Conservation (phyloP, 2,888 invertebrate genomes). For the Drosophila anomalata region DNA sequence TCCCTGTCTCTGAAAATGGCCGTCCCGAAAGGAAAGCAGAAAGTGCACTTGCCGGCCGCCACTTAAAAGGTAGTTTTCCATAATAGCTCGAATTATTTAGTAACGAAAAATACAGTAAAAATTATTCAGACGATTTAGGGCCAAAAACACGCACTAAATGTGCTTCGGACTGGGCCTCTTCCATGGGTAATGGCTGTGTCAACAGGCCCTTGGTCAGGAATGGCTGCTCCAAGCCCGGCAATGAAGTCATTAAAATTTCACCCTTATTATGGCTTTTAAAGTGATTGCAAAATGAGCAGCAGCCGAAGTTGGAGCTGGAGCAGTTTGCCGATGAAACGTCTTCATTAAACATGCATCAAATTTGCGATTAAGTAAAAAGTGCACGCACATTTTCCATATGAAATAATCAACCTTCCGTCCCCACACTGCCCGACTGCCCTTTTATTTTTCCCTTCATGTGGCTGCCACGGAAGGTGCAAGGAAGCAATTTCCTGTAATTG, state of each 20-base stretch:
- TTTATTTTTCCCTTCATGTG: neutral
- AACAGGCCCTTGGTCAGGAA: slow-evolving; percentile 48
- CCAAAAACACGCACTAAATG: slow-evolving; percentile 44
- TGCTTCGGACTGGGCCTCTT: slow-evolving; percentile 4
- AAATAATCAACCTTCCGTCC: slow-evolving; percentile 59
- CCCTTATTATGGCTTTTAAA: slow-evolving; percentile 82
- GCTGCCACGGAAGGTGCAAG: slow-evolving; percentile 74
- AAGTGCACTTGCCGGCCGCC: slow-evolving; percentile 53
- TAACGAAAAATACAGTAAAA: slow-evolving; percentile 30
- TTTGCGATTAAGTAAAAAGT: slow-evolving; percentile 75
- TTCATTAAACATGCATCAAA: slow-evolving; percentile 78
- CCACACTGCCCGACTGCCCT: slow-evolving; percentile 10
- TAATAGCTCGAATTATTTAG: slow-evolving; percentile 68
- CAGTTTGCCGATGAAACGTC: slow-evolving; percentile 62
- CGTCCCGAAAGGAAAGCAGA: slow-evolving; percentile 22
- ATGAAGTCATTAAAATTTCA: slow-evolving; percentile 81
- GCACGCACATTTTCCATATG: slow-evolving; percentile 65
- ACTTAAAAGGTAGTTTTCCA: slow-evolving; percentile 58
- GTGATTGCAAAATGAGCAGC: slow-evolving; percentile 78
- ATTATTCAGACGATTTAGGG: slow-evolving; percentile 44
- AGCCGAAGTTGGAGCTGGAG: slow-evolving; percentile 36
- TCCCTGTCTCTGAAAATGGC: slow-evolving; percentile 55
- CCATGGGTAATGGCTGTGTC: slow-evolving; percentile 54
- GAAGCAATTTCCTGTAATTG: slow-evolving; percentile 83
- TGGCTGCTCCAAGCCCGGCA: slow-evolving; percentile 33